A percentile compares a stretch with the other conserved stretches of the same genome.
Conservation (phyloP, 2,888 invertebrate genomes). For the Endotricha flammealis region DNA sequence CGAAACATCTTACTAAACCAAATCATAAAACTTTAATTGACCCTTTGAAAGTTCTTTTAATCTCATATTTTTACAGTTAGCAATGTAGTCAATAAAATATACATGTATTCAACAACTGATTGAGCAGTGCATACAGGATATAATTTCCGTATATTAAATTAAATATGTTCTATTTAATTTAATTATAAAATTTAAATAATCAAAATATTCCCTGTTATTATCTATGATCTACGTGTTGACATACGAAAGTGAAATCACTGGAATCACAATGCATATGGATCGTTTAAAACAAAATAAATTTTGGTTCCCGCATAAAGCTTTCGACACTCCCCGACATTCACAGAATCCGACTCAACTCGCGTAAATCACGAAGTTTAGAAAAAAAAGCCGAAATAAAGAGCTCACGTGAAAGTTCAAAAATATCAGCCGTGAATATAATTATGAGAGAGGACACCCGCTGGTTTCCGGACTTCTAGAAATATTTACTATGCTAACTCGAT, state of each 20-base stretch:
- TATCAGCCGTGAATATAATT: conserved; percentile 75
- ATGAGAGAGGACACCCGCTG: conserved; percentile 71
- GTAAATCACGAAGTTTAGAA: conserved; percentile 74
- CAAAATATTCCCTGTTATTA: too few species aligned
- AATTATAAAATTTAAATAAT: too few species aligned
- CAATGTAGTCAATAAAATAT: too few species aligned
- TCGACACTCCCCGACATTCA: conserved; percentile 62
- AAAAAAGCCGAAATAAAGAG: conserved; percentile 66
- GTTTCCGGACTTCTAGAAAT: conserved; percentile 55
- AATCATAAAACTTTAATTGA: too few species aligned
- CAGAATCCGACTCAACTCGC: conserved; percentile 58
- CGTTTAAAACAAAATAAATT: conserved; percentile 69
- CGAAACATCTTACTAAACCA: too few species aligned
- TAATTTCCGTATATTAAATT: too few species aligned
- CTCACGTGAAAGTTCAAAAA: conserved; percentile 75
- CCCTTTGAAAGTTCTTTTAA: too few species aligned
- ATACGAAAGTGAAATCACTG: background rate
- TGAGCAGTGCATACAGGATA: too few species aligned
- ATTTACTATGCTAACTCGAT: conserved; percentile 42
- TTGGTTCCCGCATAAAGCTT: conserved; percentile 62
- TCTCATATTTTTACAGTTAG: too few species aligned
- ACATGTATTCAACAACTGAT: too few species aligned
- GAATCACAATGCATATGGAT: conserved; percentile 40
- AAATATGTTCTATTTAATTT: too few species aligned
- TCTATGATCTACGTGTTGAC: background rate